Evolutionary conservation across 2,113 vertebrate genomes (phyloP).

Genomic region (Anguilla japonica): DNA sequence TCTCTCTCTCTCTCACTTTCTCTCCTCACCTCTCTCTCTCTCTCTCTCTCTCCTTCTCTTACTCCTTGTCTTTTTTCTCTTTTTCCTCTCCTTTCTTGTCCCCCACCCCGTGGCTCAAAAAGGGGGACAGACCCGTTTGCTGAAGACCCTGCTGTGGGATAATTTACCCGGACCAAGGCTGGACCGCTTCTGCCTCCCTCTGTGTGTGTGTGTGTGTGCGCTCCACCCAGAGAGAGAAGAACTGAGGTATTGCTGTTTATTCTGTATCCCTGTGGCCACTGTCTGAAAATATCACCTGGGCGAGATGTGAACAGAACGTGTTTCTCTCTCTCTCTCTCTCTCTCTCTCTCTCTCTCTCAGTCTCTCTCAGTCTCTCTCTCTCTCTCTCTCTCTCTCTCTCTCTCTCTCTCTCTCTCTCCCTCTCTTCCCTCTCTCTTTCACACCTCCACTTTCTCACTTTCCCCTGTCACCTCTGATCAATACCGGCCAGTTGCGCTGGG

Average conservation of each 20-base stretch:
- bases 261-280: slow-evolving; percentile 37
- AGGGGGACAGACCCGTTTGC: slow-evolving; percentile 46
- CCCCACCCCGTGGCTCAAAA: slow-evolving; percentile 46
- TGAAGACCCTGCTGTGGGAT: slow-evolving; percentile 62
- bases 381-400: slow-evolving; percentile 16
- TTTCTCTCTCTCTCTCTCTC: slow-evolving; percentile 43
- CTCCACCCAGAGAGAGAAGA: background rate
- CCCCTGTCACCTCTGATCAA: background rate
- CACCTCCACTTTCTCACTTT: background rate
- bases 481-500: background rate
- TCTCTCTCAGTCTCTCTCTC: background rate
- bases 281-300: slow-evolving; percentile 56
- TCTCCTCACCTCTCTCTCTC: slow-evolving; percentile 33
- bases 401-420: slow-evolving; percentile 32
- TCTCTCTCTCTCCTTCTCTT: slow-evolving; percentile 29
- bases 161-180: slow-evolving; percentile 50
- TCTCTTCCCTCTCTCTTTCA: background rate
- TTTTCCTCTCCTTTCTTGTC: background rate
- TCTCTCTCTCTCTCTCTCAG: slow-evolving; percentile 39
- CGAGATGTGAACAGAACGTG: slow-evolving; percentile 54
- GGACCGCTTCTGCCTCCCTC: slow-evolving; percentile 4
- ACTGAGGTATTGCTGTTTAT: slow-evolving; percentile 63
- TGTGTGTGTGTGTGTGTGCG: slow-evolving; percentile 13
- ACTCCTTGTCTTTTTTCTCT: slow-evolving; percentile 27
- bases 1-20: slow-evolving; percentile 32